phyloP scores from a whole-genome alignment of 2,113 vertebrate genomes.

The Microtus ochrogaster region DNA sequence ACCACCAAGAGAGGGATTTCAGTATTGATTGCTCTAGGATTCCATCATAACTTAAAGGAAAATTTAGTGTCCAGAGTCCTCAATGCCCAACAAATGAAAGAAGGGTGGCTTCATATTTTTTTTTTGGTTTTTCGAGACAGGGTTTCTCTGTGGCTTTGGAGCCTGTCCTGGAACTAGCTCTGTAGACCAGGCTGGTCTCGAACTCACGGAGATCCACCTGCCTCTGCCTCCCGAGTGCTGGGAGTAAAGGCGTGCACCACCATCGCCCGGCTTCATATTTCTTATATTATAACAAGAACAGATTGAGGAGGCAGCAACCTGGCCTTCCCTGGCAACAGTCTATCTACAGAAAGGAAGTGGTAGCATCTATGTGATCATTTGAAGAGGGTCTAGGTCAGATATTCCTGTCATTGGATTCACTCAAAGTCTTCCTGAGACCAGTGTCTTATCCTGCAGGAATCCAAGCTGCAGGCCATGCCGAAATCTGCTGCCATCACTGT shows the following conservation, averaged over 20 bases:
- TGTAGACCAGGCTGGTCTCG: too few relatives aligned
- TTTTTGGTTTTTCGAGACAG: too few relatives aligned
- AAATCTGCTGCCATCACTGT: background rate
- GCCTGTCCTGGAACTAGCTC: too few relatives aligned
- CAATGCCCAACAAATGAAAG: background rate
- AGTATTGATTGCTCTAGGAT: background rate
- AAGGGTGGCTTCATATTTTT: background rate
- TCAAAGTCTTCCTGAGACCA: background rate
- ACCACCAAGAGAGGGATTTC: background rate
- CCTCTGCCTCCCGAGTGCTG: too few relatives aligned
- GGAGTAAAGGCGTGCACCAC: too few relatives aligned
- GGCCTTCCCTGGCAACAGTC: too few relatives aligned
- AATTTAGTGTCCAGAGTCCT: background rate
- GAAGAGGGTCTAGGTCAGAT: background rate
- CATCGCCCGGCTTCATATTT: background rate
- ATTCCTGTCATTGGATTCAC: background rate
- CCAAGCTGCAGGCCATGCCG: rapidly evolving
- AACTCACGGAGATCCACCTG: too few relatives aligned
- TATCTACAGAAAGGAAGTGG: background rate
- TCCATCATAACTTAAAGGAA: background rate
- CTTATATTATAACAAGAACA: background rate
- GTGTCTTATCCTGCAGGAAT: background rate
- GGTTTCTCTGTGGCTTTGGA: too few relatives aligned
- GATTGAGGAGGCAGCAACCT: background rate
- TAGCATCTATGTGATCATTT: background rate